phyloP scores from a whole-genome alignment of 2,113 vertebrate species.

The Nerophis lumbriciformis region DNA sequence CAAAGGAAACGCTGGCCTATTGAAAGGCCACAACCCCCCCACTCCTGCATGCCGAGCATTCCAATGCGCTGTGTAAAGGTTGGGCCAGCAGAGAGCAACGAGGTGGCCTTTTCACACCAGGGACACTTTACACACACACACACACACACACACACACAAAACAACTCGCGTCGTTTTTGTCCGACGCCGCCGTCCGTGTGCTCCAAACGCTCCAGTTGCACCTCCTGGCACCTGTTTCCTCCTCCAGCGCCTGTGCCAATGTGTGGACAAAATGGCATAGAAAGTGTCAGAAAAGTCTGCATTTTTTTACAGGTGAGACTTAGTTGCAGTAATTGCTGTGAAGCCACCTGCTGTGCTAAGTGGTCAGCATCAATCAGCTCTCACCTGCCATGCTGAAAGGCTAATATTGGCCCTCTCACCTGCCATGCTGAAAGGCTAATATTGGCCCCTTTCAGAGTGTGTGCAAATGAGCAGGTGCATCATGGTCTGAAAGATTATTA shows the following conservation, averaged over 20 bases:
- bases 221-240: too few species aligned
- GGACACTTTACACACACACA: conserved; percentile 56
- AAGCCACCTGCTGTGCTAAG: conserved; percentile 14
- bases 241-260: too few species aligned
- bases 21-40: conserved; percentile 69
- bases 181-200: background rate
- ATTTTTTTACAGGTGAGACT: background rate
- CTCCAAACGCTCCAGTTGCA: background rate
- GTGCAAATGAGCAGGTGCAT: conserved; percentile 34
- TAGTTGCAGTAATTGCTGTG: background rate
- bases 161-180: too few species aligned
- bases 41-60: conserved; percentile 77
- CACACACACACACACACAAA: conserved; percentile 35
- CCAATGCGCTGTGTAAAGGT: conserved; percentile 78
- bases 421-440: conserved; percentile 41
- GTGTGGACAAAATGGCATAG: too few species aligned
- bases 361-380: conserved; percentile 26
- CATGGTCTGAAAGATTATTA: conserved; percentile 8
- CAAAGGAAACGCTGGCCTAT: conserved; percentile 68
- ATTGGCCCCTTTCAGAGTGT: conserved; percentile 1
- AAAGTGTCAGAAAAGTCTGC: background rate
- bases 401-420: conserved; percentile 35
- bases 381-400: conserved; percentile 35
- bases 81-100: conserved; percentile 56
- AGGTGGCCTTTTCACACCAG: conserved; percentile 50